phyloP scores from a whole-genome alignment of 2,797 vertebrate genomes.

The Antrozous pallidus region DNA sequence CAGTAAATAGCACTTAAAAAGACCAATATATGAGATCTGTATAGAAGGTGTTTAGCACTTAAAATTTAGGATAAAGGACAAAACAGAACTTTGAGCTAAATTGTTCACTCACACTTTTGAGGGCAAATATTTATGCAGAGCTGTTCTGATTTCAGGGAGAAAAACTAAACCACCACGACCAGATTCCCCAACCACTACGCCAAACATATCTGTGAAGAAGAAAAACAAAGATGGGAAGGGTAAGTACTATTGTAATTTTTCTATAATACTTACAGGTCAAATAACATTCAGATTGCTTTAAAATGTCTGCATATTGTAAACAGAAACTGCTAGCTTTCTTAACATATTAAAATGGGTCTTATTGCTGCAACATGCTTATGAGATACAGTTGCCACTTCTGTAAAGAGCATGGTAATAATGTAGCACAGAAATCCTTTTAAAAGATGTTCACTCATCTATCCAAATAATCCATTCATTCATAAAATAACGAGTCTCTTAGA shows the following conservation, averaged over 20 bases:
- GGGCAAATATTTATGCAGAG: slow-evolving; percentile 53
- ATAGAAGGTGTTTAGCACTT: background rate
- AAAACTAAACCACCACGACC: slow-evolving; percentile 88
- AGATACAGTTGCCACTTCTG: background rate
- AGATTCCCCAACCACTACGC: slow-evolving; percentile 90
- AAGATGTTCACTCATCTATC: slow-evolving; percentile 39
- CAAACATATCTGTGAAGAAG: slow-evolving; percentile 93
- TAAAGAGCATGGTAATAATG: slow-evolving; percentile 28
- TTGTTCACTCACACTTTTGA: slow-evolving; percentile 17
- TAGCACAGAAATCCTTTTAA: background rate
- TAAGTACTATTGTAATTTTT: slow-evolving; percentile 73
- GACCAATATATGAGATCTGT: background rate
- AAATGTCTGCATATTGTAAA: background rate
- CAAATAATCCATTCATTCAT: slow-evolving; percentile 40
- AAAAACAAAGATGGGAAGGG: slow-evolving; percentile 97
- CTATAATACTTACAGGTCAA: background rate
- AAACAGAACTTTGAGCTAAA: background rate
- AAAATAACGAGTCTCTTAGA: slow-evolving; percentile 55
- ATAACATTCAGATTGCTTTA: background rate
- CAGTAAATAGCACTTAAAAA: slow-evolving; percentile 11
- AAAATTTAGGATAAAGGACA: slow-evolving; percentile 15
- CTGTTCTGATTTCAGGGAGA: slow-evolving; percentile 85
- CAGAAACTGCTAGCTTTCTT: slow-evolving; percentile 8
- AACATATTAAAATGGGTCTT: background rate
- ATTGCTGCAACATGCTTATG: background rate